Evolutionary conservation across 2,888 invertebrate species (phyloP).

Genomic region (Drosophila austrosaltans): DNA sequence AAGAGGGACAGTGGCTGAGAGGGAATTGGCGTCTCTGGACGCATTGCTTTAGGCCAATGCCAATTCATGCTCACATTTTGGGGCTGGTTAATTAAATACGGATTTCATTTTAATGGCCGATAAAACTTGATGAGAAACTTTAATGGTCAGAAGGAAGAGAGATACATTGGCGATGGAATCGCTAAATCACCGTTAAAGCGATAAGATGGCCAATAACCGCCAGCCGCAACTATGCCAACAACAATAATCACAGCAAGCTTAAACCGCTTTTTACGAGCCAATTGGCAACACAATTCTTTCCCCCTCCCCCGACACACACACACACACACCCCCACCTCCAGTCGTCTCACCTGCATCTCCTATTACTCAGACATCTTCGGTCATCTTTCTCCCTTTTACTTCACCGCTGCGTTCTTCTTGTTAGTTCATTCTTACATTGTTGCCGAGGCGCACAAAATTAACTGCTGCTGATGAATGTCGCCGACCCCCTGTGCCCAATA

Average conservation of each 20-base stretch:
- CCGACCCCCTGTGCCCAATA: slow-evolving; percentile 18
- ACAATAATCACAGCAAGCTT: slow-evolving; percentile 44
- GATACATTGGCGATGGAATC: slow-evolving; percentile 42
- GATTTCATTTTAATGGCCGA: slow-evolving; percentile 81
- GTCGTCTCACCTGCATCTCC: neutral
- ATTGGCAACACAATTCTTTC: slow-evolving; percentile 74
- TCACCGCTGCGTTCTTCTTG: neutral
- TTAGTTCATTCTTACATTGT: slow-evolving; percentile 67
- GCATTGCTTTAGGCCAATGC: slow-evolving; percentile 49
- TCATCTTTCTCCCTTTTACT: neutral
- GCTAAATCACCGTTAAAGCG: slow-evolving; percentile 79
- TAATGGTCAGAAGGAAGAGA: slow-evolving; percentile 57
- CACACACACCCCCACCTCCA: neutral
- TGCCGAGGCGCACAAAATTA: slow-evolving; percentile 82
- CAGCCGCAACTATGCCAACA: slow-evolving; percentile 47
- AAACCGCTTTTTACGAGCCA: slow-evolving; percentile 76
- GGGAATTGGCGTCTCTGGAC: slow-evolving; percentile 29
- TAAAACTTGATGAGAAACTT: slow-evolving; percentile 82
- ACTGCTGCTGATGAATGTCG: slow-evolving; percentile 82
- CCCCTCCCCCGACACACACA: slow-evolving; percentile 4
- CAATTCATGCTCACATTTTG: slow-evolving; percentile 83
- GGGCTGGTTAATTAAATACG: slow-evolving; percentile 81
- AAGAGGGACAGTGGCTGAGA: neutral
- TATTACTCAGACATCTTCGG: neutral
- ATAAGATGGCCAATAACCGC: slow-evolving; percentile 67